Base-by-base conservation (phyloP, 1,140 invertebrate genomes). In the Goniozus legneri region DNA sequence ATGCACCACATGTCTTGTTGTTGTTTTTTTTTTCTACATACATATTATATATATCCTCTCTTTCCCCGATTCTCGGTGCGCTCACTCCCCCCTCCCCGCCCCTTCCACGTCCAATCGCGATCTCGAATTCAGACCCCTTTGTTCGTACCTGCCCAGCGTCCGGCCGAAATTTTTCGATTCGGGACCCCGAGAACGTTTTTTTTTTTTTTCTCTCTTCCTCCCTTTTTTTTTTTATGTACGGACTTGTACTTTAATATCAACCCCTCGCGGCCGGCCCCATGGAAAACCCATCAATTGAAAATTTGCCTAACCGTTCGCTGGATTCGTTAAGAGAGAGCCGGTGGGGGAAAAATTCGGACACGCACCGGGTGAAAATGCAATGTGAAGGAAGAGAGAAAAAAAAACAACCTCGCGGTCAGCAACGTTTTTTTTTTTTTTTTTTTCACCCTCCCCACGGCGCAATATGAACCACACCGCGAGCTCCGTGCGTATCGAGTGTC, bases 291-390 rank as follows among this genome's bases (percentile, higher is more conserved):
- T 58, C 66, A 60, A 69, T 71, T 70, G 49, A 70, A 66, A 66
- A 71, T 71, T 71, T 71, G 66, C 66, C 62, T 71, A 71, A 70
- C 65, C 60, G 58, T 53, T 16, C 35, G 54, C 55, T 55, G 56
- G 56, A 41, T 43, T 8, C 37, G 14, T 24, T 15, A 39, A 8
- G 24, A 40, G 16, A n/a, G 27, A 27, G 14, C 18, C n/a, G n/a
- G n/a, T n/a, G n/a, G n/a, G n/a, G n/a, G n/a, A n/a, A n/a, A n/a
- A n/a, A n/a, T n/a, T n/a, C n/a, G n/a, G n/a, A n/a, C n/a, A n/a
- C n/a, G n/a, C n/a, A n/a, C n/a, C n/a, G n/a, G n/a, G n/a, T n/a
- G n/a, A n/a, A n/a, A n/a, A n/a, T n/a, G n/a, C 31, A 12, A 32
- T 14, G 7, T n/a, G 7, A 21, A 16, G 36, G 18, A 32, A 40